phyloP scores from a whole-genome alignment of 2,113 vertebrate genomes.

The Circaetus cinerascens region DNA sequence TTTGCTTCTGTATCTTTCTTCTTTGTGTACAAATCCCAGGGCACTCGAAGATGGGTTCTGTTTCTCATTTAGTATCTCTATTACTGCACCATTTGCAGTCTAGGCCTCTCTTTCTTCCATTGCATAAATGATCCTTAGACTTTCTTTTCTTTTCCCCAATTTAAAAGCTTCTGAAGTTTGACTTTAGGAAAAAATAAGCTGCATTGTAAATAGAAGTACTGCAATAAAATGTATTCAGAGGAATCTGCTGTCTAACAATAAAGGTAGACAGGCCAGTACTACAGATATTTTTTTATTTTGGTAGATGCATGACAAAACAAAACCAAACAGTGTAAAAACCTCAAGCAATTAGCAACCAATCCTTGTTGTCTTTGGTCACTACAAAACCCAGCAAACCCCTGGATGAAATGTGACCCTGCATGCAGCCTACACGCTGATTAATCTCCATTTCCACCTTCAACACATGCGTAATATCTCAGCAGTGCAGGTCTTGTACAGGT shows the following conservation, averaged over 20 bases:
- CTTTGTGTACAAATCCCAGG: background rate
- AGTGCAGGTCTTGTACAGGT: background rate
- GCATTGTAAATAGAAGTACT: background rate
- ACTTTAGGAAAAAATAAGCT: background rate
- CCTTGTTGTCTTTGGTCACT: background rate
- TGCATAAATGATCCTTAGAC: background rate
- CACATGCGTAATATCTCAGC: background rate
- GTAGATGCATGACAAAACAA: background rate
- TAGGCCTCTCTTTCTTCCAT: background rate
- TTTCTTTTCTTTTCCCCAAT: background rate
- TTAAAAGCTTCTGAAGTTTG: background rate
- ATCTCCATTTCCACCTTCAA: background rate
- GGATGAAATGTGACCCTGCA: background rate
- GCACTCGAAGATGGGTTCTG: background rate
- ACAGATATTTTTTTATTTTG: background rate
- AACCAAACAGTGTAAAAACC: background rate
- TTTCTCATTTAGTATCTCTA: background rate
- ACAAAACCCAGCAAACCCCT: background rate
- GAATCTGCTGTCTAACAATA: background rate
- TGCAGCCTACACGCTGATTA: rapidly evolving
- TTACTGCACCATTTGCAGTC: background rate
- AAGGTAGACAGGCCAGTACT: background rate
- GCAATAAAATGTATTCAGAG: background rate
- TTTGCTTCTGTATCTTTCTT: background rate
- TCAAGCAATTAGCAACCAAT: background rate